phyloP scores from a whole-genome alignment of 2,113 vertebrate species.

The Pseudorasbora parva region DNA sequence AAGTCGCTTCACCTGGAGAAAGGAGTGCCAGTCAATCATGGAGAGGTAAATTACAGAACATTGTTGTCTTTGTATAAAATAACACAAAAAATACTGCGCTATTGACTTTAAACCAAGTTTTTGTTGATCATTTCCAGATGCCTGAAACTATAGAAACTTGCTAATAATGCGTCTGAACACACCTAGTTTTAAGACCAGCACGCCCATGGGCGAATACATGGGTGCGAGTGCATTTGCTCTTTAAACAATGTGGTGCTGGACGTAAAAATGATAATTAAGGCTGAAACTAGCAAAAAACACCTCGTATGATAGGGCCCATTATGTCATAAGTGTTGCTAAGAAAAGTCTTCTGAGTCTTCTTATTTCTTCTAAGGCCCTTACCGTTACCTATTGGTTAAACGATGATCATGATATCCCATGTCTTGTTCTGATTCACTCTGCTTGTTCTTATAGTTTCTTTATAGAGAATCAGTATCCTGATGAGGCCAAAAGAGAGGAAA shows the following conservation, averaged over 20 bases:
- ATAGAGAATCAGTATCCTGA: conserved; percentile 85
- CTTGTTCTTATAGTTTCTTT: conserved; percentile 76
- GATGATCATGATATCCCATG: background rate
- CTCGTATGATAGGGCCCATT: no score
- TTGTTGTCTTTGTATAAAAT: background rate
- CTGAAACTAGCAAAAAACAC: no score
- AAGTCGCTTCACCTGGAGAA: conserved; percentile 85
- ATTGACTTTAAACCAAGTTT: no score
- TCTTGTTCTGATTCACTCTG: background rate
- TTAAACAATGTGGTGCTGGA: no score
- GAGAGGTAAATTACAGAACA: conserved; percentile 73
- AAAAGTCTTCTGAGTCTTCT: conserved; percentile 14
- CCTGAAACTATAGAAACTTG: no score
- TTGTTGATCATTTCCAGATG: no score
- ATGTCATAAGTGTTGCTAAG: background rate
- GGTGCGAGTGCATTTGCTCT: no score
- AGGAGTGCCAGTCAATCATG: conserved; percentile 85
- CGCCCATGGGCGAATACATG: no score
- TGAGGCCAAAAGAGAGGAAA: conserved; percentile 82
- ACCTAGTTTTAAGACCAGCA: no score
- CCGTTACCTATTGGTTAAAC: background rate
- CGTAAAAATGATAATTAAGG: no score
- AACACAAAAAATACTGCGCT: no score
- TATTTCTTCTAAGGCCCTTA: conserved; percentile 22
- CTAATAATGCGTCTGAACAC: no score